These are phyloP conservation scores for Melangyna quadrimaculata DNA, from an alignment of 2,888 invertebrate species.

Conservation along the genomic window DNA sequence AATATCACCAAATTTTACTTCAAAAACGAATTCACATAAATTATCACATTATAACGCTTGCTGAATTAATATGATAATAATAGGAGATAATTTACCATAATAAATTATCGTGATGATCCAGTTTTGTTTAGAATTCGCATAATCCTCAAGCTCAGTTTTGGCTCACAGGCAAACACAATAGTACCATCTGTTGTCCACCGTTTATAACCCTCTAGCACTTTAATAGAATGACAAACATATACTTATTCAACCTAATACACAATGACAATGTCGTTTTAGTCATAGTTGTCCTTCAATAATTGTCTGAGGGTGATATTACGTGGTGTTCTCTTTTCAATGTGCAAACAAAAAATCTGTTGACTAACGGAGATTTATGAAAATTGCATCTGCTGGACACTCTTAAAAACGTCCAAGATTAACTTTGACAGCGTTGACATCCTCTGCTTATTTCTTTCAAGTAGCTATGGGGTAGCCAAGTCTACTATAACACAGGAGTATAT, in stretches of 20 bases:
- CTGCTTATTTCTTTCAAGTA: conserved; percentile 31
- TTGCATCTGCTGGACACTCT: conserved; percentile 43
- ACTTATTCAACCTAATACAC: no score
- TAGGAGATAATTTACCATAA: conserved; percentile 33
- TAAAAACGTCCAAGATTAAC: conserved; percentile 44
- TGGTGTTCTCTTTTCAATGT: not conserved
- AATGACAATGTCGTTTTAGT: conserved; percentile 8
- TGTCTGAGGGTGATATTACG: not conserved
- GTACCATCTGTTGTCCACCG: conserved; percentile 29
- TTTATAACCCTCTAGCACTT: conserved; percentile 1
- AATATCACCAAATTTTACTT: not conserved
- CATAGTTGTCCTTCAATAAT: conserved; percentile 8
- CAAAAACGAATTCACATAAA: conserved; percentile 4
- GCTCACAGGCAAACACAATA: not conserved
- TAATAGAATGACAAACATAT: conserved; percentile 11
- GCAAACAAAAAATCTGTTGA: conserved; percentile 27
- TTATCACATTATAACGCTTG: conserved; percentile 28
- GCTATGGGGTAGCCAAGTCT: conserved; percentile 1
- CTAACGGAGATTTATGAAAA: conserved; percentile 57
- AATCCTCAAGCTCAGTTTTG: conserved; percentile 36
- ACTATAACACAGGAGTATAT: not conserved
- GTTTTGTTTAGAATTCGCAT: conserved; percentile 34
- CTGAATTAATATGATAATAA: conserved; percentile 39
- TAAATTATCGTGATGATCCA: conserved; percentile 36
- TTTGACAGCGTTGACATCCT: conserved; percentile 44